phyloP scores from a whole-genome alignment of 1,140 invertebrate species.

The Acyrthosiphon pisum region DNA sequence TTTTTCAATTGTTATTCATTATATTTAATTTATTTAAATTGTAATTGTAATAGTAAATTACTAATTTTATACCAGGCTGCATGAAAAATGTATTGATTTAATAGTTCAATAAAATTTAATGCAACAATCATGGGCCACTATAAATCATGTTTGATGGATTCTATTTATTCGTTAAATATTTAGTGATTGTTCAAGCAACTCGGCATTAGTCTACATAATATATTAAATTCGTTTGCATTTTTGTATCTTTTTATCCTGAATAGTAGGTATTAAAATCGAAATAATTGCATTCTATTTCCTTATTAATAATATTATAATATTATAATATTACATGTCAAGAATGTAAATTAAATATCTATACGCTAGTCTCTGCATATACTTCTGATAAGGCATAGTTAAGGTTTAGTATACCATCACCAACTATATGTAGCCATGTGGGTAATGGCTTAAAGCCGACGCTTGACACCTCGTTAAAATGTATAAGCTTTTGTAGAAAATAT shows the following conservation, averaged over 20 bases:
- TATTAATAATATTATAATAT: background rate
- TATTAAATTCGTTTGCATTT: background rate
- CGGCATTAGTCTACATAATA: too few relatives aligned
- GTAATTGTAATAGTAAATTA: background rate
- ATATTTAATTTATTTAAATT: too few relatives aligned
- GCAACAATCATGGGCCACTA: too few relatives aligned
- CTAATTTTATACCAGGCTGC: background rate
- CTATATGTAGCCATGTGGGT: background rate
- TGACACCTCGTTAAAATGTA: background rate
- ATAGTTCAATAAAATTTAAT: too few relatives aligned
- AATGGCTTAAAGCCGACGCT: background rate
- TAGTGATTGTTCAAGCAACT: too few relatives aligned
- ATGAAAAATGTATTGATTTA: too few relatives aligned
- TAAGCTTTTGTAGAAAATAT: background rate
- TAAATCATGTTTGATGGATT: too few relatives aligned
- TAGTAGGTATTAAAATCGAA: background rate
- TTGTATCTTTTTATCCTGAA: background rate
- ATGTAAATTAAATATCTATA: background rate
- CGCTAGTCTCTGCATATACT: background rate
- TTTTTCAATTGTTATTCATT: background rate
- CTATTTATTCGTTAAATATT: too few relatives aligned
- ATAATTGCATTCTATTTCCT: background rate
- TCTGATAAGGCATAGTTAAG: background rate
- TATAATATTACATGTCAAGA: too few relatives aligned
- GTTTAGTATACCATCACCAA: background rate